phyloP scores from a whole-genome alignment of 2,797 vertebrate genomes.

The Hippoglossus hippoglossus region DNA sequence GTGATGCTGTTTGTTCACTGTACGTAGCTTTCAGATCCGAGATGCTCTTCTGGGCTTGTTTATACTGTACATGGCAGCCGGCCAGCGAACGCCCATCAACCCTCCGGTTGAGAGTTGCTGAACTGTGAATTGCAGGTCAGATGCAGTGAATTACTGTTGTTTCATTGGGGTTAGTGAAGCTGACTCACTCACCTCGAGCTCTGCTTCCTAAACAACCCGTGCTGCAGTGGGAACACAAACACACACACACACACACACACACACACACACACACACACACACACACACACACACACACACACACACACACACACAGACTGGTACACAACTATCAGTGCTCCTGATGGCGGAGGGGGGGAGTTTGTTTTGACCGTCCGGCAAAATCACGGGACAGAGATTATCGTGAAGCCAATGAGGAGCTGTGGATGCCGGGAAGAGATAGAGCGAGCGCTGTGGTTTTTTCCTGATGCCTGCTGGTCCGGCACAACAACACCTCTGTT shows the following conservation, averaged over 20 bases:
- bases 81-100: conserved; percentile 30
- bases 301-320: background rate
- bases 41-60: conserved; percentile 30
- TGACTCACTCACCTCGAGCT: conserved; percentile 54
- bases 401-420: conserved; percentile 67
- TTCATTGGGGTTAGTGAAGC: conserved; percentile 16
- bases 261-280: background rate
- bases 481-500: conserved; percentile 42
- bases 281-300: background rate
- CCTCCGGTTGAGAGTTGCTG: conserved; percentile 22
- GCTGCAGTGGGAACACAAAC: background rate
- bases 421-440: conserved; percentile 64
- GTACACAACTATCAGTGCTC: too few species aligned
- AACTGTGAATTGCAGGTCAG: conserved; percentile 38
- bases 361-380: conserved; percentile 70
- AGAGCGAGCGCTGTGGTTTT: conserved; percentile 42
- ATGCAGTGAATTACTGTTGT: conserved; percentile 15
- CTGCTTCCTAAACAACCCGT: conserved; percentile 35
- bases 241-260: background rate
- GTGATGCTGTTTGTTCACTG: background rate
- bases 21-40: background rate
- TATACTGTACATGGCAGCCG: background rate
- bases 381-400: conserved; percentile 71
- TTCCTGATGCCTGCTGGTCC: conserved; percentile 34
- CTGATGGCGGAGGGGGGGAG: background rate